phyloP scores from a whole-genome alignment of 2,797 vertebrate genomes.

The Dromococcyx pavoninus region DNA sequence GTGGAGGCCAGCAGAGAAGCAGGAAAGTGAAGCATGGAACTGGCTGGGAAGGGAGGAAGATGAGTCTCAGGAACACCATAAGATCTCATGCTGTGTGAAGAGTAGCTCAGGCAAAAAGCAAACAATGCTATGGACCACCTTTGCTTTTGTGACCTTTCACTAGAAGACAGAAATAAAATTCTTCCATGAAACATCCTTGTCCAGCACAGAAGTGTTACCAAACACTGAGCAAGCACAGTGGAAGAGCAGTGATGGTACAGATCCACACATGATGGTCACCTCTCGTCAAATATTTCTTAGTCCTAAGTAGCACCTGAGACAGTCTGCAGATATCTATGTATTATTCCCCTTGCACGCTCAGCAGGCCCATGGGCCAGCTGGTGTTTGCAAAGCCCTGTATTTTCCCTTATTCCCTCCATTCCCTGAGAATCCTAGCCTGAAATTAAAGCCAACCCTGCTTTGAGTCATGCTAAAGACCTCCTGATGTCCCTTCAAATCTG shows the following conservation, averaged over 20 bases:
- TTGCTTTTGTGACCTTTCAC: neutral
- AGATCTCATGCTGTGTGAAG: neutral
- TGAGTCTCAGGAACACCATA: neutral
- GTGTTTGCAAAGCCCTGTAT: neutral
- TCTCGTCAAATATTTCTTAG: neutral
- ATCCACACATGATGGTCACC: neutral
- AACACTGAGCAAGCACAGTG: neutral
- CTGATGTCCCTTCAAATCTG: neutral
- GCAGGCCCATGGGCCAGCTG: rapidly evolving
- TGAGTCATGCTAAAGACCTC: neutral
- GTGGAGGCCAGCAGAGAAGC: neutral
- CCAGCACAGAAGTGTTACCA: neutral
- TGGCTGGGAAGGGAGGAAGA: neutral
- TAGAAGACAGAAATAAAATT: neutral
- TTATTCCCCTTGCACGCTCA: neutral
- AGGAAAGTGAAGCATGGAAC: neutral
- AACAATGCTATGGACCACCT: neutral
- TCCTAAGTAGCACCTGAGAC: neutral
- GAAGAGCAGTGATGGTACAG: neutral
- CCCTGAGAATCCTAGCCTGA: neutral
- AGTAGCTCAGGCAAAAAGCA: neutral
- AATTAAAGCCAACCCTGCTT: neutral
- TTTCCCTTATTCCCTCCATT: neutral
- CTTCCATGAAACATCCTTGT: neutral
- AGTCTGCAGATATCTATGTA: rapidly evolving